Conservation (phyloP, 2,113 vertebrate genomes). For the Rafetus swinhoei region DNA sequence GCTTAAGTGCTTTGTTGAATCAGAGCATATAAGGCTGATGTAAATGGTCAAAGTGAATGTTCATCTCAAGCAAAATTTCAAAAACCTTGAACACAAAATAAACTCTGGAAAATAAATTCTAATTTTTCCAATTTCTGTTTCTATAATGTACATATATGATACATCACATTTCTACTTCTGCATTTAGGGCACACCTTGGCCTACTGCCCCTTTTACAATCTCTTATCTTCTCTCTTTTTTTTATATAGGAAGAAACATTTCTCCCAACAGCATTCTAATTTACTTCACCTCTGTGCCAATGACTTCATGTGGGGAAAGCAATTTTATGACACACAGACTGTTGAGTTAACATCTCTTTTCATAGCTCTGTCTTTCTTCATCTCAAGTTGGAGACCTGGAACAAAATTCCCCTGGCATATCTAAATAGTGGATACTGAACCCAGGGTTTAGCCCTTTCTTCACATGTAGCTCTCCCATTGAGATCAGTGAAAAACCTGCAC, state of each 20-base stretch:
- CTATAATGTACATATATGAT: not conserved
- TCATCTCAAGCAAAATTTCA: not conserved
- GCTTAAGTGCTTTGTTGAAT: not conserved
- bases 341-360: not conserved
- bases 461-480: not conserved
- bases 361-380: not conserved
- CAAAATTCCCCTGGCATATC: not conserved
- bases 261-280: not conserved
- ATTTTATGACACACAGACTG: not conserved
- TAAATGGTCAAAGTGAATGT: not conserved
- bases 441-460: not conserved
- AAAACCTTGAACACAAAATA: not conserved
- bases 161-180: not conserved
- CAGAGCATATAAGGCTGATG: not conserved
- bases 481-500: not conserved
- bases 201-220: not conserved
- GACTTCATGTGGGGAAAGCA: not conserved
- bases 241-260: not conserved
- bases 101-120: not conserved
- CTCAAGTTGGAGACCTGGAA: not conserved
- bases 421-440: not conserved
- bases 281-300: not conserved
- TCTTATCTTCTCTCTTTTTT: not conserved
- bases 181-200: not conserved
- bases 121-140: not conserved